Base-by-base conservation (phyloP, 2,888 invertebrate species). In the Galerucella nymphaeae region DNA sequence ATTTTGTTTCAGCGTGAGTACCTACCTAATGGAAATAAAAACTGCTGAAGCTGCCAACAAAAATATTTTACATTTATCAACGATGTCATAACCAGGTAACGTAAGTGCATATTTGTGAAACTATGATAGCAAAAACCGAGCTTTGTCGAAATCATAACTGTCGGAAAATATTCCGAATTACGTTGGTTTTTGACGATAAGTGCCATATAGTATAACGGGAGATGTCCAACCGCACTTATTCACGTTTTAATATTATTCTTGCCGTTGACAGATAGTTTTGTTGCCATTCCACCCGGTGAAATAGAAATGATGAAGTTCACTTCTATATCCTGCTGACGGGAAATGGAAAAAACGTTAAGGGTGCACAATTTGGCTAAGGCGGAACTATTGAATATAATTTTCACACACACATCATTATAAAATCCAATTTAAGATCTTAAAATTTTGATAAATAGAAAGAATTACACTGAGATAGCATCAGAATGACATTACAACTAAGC, bases 71-170 rank as follows among this genome's bases (percentile, higher is more conserved):
- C 11, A 65, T 30, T 55, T 48, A 30, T 66, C 61, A 48, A 23
- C 38, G 11, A 41, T 55, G 66, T 66, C 71, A 71, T 16, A 8
- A 55, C 61, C 66, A 63, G 41, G 62, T 71, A 55, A 41, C 55
- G 10, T 9, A 16, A 53, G 66, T 55, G 55, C 50, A 62, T 18
- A n/a, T 59, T 70, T 38, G 18, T 20, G 23, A 63, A 70, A 64
- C 64, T 68, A 63, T 61, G 64, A 58, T 57, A 1, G 66, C 63
- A 57, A 63, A 23, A 50, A 48, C 48, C 20, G 61, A 55, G 55
- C 66, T 57, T 57, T 42, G 20, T 72, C 63, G 48, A 72, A 68
- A 73, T 69, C 62, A 61, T 73, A 73, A 66, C 69, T 69, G 72
- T 66, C 72, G 42, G 8, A 53, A 45, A 66, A 61, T 64, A 66